Conservation (phyloP, 2,797 vertebrate genomes). For the Spondyliosoma cantharus region DNA sequence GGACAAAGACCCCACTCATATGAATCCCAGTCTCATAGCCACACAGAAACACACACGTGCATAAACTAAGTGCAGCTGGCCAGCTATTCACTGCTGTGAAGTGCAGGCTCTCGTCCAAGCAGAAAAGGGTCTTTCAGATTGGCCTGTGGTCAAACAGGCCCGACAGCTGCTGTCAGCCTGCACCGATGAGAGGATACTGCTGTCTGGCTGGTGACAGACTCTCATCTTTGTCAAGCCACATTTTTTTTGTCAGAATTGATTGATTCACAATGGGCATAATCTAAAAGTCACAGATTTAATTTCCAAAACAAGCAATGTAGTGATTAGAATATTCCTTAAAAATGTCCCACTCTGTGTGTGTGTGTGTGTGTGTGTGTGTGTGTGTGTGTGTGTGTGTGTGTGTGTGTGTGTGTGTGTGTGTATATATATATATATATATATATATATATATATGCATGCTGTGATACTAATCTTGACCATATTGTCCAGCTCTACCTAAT, state of each 20-base stretch:
- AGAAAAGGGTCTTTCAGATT: slow-evolving; percentile 68
- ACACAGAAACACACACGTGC: slow-evolving; percentile 30
- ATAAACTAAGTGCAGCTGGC: slow-evolving; percentile 72
- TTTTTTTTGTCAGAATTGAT: slow-evolving; percentile 1
- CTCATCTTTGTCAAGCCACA: slow-evolving; percentile 12
- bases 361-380: no score
- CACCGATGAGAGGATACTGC: slow-evolving; percentile 44
- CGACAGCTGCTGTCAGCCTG: slow-evolving; percentile 60
- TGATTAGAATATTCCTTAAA: neutral
- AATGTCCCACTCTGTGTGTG: neutral
- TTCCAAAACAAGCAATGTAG: neutral
- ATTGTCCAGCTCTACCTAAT: no score
- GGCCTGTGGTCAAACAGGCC: slow-evolving; percentile 39
- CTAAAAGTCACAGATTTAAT: slow-evolving; percentile 6
- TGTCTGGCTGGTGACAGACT: slow-evolving; percentile 10
- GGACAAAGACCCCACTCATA: slow-evolving; percentile 63
- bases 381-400: no score
- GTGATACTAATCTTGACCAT: no score
- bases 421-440: no score
- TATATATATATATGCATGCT: no score
- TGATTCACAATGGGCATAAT: neutral
- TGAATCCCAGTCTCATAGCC: slow-evolving; percentile 28
- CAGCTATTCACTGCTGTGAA: slow-evolving; percentile 72
- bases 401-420: no score
- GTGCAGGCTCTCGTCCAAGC: slow-evolving; percentile 67